phyloP scores from a whole-genome alignment of 2,888 invertebrate genomes.

The Dysmachus trigonus region DNA sequence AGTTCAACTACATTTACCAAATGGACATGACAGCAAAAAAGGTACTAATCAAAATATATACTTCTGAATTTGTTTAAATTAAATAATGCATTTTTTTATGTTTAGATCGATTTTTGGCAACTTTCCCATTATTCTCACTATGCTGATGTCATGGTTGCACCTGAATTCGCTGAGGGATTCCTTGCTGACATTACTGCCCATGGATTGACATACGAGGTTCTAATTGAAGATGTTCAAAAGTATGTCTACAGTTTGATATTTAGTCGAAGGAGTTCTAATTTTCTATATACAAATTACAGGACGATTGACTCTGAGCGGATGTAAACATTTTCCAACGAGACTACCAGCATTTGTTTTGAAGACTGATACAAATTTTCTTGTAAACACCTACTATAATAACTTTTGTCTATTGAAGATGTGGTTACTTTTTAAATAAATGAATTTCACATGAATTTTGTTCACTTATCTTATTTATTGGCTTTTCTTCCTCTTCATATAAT shows the following conservation, averaged over 20 bases:
- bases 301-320: background rate
- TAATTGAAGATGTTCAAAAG: constrained; percentile 13
- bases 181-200: background rate
- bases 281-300: background rate
- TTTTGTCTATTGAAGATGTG: background rate
- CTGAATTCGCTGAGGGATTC: background rate
- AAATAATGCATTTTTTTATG: background rate
- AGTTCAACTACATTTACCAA: background rate
- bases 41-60: background rate
- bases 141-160: constrained; percentile 31
- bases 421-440: background rate
- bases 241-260: background rate
- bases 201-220: background rate
- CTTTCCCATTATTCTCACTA: background rate
- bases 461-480: background rate
- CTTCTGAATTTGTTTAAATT: background rate
- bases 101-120: constrained; percentile 18
- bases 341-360: background rate
- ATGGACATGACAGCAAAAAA: background rate
- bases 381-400: background rate
- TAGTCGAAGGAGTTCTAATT: background rate
- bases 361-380: background rate
- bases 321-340: background rate
- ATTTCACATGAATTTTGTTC: background rate
- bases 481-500: no score